These are phyloP conservation scores for Ranitomeya imitator DNA, from an alignment of 2,113 vertebrate species.

Conservation along the genomic window DNA sequence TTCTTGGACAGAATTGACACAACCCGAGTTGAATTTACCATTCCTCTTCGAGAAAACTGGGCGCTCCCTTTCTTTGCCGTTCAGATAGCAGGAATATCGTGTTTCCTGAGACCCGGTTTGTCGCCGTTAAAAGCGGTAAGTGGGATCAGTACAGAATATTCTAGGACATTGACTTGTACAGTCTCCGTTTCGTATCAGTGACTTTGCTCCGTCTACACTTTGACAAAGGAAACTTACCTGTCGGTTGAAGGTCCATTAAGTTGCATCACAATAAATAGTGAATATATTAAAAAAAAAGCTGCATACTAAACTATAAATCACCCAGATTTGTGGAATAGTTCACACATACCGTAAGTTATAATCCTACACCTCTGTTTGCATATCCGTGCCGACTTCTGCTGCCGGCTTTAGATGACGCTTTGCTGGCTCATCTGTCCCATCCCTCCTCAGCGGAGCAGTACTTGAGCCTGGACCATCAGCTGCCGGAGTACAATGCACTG, in stretches of 20 bases:
- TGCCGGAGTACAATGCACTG: no score
- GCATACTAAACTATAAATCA: no score
- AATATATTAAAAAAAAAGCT: no score
- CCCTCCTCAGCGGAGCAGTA: neutral
- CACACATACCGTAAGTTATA: no score
- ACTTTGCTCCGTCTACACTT: neutral
- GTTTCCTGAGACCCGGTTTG: slow-evolving; percentile 82
- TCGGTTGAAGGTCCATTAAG: no score
- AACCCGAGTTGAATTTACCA: slow-evolving; percentile 95
- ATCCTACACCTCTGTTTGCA: no score
- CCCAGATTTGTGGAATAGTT: no score
- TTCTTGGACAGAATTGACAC: slow-evolving; percentile 85
- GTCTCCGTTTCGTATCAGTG: neutral
- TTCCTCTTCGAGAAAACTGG: slow-evolving; percentile 97
- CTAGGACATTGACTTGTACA: neutral
- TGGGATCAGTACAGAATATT: no score
- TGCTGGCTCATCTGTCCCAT: neutral
- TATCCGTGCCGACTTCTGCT: neutral
- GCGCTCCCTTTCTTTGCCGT: slow-evolving; percentile 93
- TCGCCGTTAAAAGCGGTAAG: slow-evolving; percentile 80
- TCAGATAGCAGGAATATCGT: slow-evolving; percentile 87
- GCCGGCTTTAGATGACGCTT: neutral
- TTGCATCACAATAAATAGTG: no score
- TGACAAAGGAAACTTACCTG: no score
- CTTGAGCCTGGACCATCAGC: neutral